Conservation (phyloP, 1,140 invertebrate genomes). For the Sycophaga agraensis region DNA sequence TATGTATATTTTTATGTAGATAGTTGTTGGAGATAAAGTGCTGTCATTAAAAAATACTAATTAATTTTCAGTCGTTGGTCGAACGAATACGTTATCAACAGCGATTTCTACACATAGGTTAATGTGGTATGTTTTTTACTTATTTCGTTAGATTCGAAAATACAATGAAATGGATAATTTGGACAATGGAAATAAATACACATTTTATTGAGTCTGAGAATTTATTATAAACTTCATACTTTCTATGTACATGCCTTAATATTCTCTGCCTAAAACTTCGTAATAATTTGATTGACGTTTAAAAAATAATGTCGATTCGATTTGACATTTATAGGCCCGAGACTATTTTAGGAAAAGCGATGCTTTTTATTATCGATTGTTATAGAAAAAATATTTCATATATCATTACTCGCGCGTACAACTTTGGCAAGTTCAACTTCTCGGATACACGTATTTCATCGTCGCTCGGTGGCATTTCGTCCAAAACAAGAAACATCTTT, state of each 20-base stretch:
- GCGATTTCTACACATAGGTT: no score
- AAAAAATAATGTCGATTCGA: conserved; percentile 20
- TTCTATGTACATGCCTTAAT: conserved; percentile 41
- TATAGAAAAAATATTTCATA: conserved; percentile 16
- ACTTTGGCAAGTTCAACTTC: conserved; percentile 15
- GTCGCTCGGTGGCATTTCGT: neutral
- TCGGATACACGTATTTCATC: neutral
- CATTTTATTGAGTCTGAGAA: conserved; percentile 6
- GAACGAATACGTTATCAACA: no score
- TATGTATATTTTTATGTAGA: no score
- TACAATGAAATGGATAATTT: no score
- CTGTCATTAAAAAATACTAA: no score
- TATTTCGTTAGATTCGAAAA: no score
- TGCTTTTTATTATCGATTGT: no score
- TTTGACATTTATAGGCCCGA: conserved; percentile 2
- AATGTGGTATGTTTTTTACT: no score
- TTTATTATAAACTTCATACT: conserved; percentile 46
- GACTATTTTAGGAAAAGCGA: neutral
- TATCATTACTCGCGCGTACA: neutral
- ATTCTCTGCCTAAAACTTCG: conserved; percentile 26
- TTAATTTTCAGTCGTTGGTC: no score
- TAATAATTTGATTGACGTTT: conserved; percentile 10
- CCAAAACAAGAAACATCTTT: no score
- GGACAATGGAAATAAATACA: no score
- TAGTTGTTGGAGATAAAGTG: no score